Percentiles rank a stretch among this genome's conserved stretches.
Evolutionary conservation across 2,888 invertebrate genomes (phyloP).

Genomic region (Fabriciana adippe): DNA sequence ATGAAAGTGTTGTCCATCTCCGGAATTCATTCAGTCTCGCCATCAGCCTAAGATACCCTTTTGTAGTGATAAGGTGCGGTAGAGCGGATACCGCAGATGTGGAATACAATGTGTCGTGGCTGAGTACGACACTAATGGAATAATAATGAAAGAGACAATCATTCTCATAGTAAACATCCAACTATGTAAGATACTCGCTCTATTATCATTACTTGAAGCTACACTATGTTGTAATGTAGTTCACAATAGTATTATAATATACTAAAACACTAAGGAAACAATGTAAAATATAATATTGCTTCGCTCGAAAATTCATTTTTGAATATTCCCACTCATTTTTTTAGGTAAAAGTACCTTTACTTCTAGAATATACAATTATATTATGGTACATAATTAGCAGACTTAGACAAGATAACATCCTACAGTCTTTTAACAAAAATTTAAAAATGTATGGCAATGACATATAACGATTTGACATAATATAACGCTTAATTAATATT

Average conservation of each 20-base stretch:
- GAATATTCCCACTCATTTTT: too few species aligned
- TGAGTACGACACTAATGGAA: slow-evolving; percentile 30
- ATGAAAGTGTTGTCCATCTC: slow-evolving; percentile 57
- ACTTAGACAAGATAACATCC: too few species aligned
- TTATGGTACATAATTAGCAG: too few species aligned
- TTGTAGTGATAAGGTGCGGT: slow-evolving; percentile 30
- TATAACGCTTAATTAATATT: too few species aligned
- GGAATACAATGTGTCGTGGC: slow-evolving; percentile 25
- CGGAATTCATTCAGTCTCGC: slow-evolving; percentile 54
- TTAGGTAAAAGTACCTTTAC: too few species aligned
- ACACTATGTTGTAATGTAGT: too few species aligned
- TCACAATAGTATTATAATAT: background rate
- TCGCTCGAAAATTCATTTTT: too few species aligned
- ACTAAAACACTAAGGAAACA: slow-evolving; percentile 1
- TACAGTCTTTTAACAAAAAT: too few species aligned
- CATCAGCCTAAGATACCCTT: slow-evolving; percentile 43
- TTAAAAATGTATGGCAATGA: too few species aligned
- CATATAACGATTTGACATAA: too few species aligned
- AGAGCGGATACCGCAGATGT: slow-evolving; percentile 29
- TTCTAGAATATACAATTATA: too few species aligned
- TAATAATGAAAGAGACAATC: slow-evolving; percentile 30
- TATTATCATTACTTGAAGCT: background rate
- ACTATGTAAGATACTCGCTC: background rate
- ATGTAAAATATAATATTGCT: too few species aligned
- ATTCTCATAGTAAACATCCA: slow-evolving; percentile 14